phyloP scores from a whole-genome alignment of 2,113 vertebrate species.

The Globicephala melas region DNA sequence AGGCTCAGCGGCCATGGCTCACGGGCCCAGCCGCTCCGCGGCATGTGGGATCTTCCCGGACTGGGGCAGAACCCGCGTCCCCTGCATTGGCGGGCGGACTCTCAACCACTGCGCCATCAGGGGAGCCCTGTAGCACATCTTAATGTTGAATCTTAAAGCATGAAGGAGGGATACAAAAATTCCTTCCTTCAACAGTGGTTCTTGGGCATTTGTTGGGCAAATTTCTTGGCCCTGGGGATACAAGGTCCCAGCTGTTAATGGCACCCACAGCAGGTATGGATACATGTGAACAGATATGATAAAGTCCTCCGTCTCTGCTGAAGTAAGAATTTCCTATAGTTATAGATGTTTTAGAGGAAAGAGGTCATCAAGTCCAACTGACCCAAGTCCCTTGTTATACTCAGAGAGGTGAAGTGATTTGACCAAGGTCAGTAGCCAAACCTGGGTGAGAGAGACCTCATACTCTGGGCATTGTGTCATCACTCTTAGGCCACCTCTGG shows the following conservation, averaged over 20 bases:
- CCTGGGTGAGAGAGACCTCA: background rate
- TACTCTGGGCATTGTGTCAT: background rate
- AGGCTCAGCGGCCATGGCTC: too few relatives aligned
- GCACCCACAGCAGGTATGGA: background rate
- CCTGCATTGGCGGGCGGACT: too few relatives aligned
- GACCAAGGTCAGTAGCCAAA: background rate
- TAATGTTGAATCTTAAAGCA: background rate
- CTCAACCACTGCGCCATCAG: too few relatives aligned
- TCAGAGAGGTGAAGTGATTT: background rate
- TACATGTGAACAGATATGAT: background rate
- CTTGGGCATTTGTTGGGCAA: background rate
- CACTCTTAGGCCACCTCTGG: background rate
- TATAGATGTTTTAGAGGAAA: background rate
- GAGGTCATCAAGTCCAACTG: background rate
- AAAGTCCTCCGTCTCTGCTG: background rate
- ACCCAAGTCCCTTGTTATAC: background rate
- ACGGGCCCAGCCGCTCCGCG: too few relatives aligned
- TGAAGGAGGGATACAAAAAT: background rate
- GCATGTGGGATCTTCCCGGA: too few relatives aligned
- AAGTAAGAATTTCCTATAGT: background rate
- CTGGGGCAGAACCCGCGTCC: too few relatives aligned
- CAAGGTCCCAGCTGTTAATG: background rate
- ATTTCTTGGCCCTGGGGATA: background rate
- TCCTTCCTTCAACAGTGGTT: background rate
- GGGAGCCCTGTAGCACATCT: background rate